Evolutionary conservation across 2,888 invertebrate genomes (phyloP), one percentile per base, ranked within the genome.

Genomic region (Barypeithes pellucidus): DNA sequence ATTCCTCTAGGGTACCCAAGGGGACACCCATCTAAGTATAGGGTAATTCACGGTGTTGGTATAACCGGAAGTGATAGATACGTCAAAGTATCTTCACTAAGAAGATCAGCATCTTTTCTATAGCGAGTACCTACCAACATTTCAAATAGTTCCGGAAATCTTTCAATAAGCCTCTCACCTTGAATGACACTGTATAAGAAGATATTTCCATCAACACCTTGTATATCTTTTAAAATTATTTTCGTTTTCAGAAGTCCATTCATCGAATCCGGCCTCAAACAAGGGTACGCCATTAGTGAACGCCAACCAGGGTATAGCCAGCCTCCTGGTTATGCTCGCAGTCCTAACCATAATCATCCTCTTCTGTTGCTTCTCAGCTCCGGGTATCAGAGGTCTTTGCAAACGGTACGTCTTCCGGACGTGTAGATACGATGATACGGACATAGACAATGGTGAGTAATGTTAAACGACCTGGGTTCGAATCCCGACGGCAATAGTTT

Each of bases 291-390:
- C 61, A 3, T 8, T 62, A 11, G 45, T 59, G 11, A 65, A 66
- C 18, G 36, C 59, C 1, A 78, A 85, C 73, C 88, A 88, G 79
- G 88, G 88, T 8, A 83, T 88, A 18, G 87, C 88, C 11, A 88
- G 88, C 33, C 84, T 89, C 11, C 82, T 89, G 68, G 89, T 89
- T 36, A 89, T 89, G 89, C 85, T 89, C 47, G 87, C 87, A 3
- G 89, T 89, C 24, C 83, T 89, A 67, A 86, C 87, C 73, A 89
- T 89, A 79, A 89, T 89, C 75, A 84, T 89, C 67, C 84, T 88
- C 60, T 89, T 89, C 78, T 89, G 89, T 81, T 89, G 89, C 80
- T 89, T 89, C 85, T 89, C 89, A 0, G 88, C 89, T 0, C 89
- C 89, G 3, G 89, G 88, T 76, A 88, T 89, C 63, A 83, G 89